Base-by-base conservation (phyloP, 2,797 vertebrate species). In the Rhynchonycteris naso region DNA sequence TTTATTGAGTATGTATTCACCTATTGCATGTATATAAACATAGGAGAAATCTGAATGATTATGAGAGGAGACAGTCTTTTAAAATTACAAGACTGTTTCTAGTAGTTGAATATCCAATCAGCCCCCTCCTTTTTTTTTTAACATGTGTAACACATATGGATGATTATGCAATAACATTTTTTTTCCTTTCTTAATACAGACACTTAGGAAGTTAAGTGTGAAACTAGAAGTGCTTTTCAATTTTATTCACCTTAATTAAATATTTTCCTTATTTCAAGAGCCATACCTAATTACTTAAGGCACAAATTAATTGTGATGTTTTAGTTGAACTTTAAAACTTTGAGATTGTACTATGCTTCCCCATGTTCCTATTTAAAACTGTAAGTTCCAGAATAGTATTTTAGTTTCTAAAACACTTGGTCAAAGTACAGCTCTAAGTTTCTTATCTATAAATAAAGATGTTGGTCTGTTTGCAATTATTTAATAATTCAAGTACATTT, bases 221-320 rank as follows among this genome's bases (percentile, higher is more conserved):
- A 95, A 95, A 90, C 43, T 93, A 58, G 18, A 61, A 89, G 18
- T 90, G 93, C 47, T 93, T 95, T 93, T 93, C 43, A 69, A 2
- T 91, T 96, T 87, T 80, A 69, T 78, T 94, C n/a, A 84, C 50
- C 43, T 91, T 94, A 94, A 95, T 94, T 91, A 66, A 97, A 79
- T 95, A 89, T 94, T 93, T 96, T 11, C 26, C 38, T 14, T 78
- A 85, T 82, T 95, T 95, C 24, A 84, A 96, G 75, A 94, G 8
- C 19, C 3, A 18, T 81, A 82, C 21, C 58, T 92, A 90, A 85
- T 94, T 95, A 74, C 74, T 88, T 86, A 83, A 91, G 69, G 50
- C 4, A 9, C 61, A 84, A 78, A 50, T 88, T 96, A 93, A 93
- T 90, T 83, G 69, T 92, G 85, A 82, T 61, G 74, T 89, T 88